Conservation (phyloP, 2,797 vertebrate species). For the Premnoplex brunnescens region DNA sequence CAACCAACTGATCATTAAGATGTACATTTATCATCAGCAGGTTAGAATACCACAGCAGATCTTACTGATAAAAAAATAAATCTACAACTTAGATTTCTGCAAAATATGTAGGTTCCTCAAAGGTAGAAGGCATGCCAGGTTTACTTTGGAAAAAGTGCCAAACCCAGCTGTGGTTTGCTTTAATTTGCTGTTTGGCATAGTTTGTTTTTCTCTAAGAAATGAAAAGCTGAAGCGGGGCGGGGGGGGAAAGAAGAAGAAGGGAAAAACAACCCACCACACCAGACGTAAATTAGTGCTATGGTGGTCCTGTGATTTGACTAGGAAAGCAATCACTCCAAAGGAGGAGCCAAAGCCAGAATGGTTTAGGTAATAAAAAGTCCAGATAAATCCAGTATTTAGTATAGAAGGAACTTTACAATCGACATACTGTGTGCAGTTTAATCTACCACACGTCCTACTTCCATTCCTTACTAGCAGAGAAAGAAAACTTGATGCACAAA, state of each 20-base stretch:
- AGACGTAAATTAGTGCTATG: background rate
- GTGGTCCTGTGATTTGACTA: background rate
- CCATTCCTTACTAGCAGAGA: background rate
- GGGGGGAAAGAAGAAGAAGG: background rate
- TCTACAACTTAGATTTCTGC: background rate
- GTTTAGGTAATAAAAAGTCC: background rate
- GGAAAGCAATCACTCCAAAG: background rate
- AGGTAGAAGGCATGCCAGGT: background rate
- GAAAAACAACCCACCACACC: accelerated
- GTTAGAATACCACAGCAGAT: background rate
- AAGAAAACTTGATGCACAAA: background rate
- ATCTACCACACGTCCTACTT: background rate
- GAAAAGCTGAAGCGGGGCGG: background rate
- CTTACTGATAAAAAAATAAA: background rate
- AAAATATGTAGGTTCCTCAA: background rate
- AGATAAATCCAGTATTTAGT: background rate
- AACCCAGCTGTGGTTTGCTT: background rate
- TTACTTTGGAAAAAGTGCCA: background rate
- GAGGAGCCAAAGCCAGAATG: background rate
- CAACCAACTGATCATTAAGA: background rate
- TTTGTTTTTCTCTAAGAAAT: background rate
- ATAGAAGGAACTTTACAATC: background rate
- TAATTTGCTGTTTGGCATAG: background rate
- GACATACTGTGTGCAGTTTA: background rate
- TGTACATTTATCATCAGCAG: background rate